Percentiles rank a stretch among this genome's conserved stretches.
phyloP scores from a whole-genome alignment of 2,113 vertebrate genomes.

The Muntiacus reevesi region DNA sequence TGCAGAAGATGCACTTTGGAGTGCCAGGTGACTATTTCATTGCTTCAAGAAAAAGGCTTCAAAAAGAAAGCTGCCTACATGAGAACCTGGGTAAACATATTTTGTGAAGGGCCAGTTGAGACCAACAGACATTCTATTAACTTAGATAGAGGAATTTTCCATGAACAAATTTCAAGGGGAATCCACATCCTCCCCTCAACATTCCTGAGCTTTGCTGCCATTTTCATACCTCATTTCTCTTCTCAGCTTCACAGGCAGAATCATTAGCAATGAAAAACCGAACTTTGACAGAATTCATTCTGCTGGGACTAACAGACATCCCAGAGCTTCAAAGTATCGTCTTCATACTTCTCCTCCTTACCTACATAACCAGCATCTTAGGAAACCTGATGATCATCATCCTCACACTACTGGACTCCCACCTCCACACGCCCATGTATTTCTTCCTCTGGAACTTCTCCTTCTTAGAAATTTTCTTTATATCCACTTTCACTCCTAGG shows the following conservation, averaged over 20 bases:
- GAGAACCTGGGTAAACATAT: neutral
- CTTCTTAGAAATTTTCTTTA: slow-evolving; percentile 61
- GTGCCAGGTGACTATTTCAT: neutral
- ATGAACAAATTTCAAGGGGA: neutral
- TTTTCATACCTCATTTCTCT: neutral
- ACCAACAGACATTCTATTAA: neutral
- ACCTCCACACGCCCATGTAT: slow-evolving; percentile 46
- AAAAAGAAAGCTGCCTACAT: neutral
- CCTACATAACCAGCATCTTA: slow-evolving; percentile 31
- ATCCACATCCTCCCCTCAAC: neutral
- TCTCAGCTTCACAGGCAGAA: neutral
- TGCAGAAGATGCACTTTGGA: neutral
- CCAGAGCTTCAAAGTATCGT: neutral
- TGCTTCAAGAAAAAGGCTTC: neutral
- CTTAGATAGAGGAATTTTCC: neutral
- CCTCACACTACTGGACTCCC: slow-evolving; percentile 36
- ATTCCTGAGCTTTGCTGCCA: neutral
- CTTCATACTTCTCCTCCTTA: slow-evolving; percentile 47
- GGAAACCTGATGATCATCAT: slow-evolving; percentile 51
- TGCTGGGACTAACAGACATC: slow-evolving; percentile 23
- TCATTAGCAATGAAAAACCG: slow-evolving; percentile 37
- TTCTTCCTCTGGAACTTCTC: slow-evolving; percentile 64
- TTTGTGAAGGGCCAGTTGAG: neutral
- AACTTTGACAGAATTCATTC: slow-evolving; percentile 21
- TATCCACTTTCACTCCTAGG: slow-evolving; percentile 28